A percentile compares a stretch with the other conserved stretches of the same genome.
Conservation (phyloP, 2,113 vertebrate genomes). For the Camelus dromedarius region DNA sequence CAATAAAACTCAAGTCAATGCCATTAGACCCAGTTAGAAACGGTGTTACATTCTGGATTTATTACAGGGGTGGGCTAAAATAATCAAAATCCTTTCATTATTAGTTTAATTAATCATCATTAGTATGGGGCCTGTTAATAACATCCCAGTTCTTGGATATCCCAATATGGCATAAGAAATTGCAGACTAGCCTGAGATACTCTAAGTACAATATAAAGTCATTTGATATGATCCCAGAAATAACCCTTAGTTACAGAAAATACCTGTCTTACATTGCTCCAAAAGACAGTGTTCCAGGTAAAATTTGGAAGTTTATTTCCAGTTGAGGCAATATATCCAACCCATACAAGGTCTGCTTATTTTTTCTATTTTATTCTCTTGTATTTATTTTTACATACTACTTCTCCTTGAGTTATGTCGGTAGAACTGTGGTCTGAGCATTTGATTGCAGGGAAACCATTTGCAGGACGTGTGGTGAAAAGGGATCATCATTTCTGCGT, state of each 20-base stretch:
- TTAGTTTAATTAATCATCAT: neutral
- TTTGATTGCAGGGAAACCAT: neutral
- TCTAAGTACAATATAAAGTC: neutral
- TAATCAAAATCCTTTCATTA: neutral
- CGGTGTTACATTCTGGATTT: neutral
- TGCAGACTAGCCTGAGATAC: neutral
- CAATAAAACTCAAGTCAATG: neutral
- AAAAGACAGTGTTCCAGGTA: neutral
- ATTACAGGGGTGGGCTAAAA: neutral
- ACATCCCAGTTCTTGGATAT: neutral
- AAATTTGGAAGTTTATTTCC: slow-evolving; percentile 21
- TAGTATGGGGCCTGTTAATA: neutral
- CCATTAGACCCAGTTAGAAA: neutral
- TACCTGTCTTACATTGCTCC: slow-evolving; percentile 19
- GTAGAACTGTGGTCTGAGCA: neutral
- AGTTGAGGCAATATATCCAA: neutral
- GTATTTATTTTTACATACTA: neutral
- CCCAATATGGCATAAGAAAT: neutral
- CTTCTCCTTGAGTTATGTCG: neutral
- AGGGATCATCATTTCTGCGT: neutral
- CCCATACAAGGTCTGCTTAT: neutral
- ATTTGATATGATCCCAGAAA: neutral
- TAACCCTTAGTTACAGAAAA: slow-evolving; percentile 19
- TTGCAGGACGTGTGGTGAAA: neutral
- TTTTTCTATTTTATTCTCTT: neutral